phyloP scores from a whole-genome alignment of 2,888 invertebrate genomes.

The Cheilosia urbana region DNA sequence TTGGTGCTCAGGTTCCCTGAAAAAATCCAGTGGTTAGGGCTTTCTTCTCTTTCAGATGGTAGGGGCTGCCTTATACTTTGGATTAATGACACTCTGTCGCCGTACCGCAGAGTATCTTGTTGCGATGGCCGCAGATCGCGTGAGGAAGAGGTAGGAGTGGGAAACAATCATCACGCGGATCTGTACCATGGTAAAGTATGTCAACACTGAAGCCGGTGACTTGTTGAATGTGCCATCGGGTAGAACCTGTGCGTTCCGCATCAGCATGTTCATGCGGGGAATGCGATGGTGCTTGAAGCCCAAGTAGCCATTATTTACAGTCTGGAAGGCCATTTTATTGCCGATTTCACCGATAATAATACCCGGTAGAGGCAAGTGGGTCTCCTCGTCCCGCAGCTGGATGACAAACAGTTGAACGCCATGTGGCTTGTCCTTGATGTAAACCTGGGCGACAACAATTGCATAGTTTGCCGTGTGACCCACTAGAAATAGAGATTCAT shows the following conservation, averaged over 20 bases:
- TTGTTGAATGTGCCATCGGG: slow-evolving; percentile 95
- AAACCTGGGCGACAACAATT: slow-evolving; percentile 94
- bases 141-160: slow-evolving; percentile 89
- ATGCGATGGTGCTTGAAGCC: slow-evolving; percentile 94
- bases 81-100: slow-evolving; percentile 93
- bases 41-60: neutral
- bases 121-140: slow-evolving; percentile 93
- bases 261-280: slow-evolving; percentile 94
- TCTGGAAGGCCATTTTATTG: slow-evolving; percentile 95
- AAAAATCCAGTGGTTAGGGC: slow-evolving; percentile 31
- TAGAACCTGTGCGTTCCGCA: slow-evolving; percentile 96
- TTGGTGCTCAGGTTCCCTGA: slow-evolving; percentile 92
- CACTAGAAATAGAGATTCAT: slow-evolving; percentile 85
- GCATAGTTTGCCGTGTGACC: slow-evolving; percentile 97
- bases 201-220: slow-evolving; percentile 91
- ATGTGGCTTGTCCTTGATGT: slow-evolving; percentile 90
- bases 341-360: slow-evolving; percentile 97
- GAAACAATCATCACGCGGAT: slow-evolving; percentile 92
- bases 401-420: slow-evolving; percentile 97
- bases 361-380: slow-evolving; percentile 93
- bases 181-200: slow-evolving; percentile 94
- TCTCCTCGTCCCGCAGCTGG: slow-evolving; percentile 93
- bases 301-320: slow-evolving; percentile 96
- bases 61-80: slow-evolving; percentile 87
- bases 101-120: slow-evolving; percentile 95